Evolutionary conservation across 2,113 vertebrate genomes (phyloP).

Genomic region (Trochalopteron elliotii): DNA sequence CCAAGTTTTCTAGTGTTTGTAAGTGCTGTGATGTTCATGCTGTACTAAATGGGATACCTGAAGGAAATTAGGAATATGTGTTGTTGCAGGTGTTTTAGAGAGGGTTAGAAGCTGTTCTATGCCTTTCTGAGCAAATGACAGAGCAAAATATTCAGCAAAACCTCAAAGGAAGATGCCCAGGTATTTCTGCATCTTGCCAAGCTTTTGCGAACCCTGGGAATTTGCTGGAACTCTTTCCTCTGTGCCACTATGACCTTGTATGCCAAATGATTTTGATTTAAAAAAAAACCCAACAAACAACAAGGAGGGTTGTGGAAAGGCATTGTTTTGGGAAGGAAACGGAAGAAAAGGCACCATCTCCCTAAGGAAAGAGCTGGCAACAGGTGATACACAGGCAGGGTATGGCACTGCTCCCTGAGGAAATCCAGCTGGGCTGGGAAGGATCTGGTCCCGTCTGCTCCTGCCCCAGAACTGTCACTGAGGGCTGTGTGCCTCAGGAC

Average conservation of each 20-base stretch:
- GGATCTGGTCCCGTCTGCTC: not conserved
- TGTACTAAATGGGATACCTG: not conserved
- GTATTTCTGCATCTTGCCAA: not conserved
- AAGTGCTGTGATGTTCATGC: not conserved
- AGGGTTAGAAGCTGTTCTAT: not conserved
- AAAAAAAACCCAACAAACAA: fast-evolving
- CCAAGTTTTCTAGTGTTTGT: not conserved
- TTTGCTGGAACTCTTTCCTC: not conserved
- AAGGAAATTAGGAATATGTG: not conserved
- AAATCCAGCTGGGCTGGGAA: not conserved
- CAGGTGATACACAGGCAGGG: not conserved
- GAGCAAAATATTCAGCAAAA: not conserved
- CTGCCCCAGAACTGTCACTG: not conserved
- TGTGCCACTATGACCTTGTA: not conserved
- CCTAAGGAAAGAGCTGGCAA: not conserved
- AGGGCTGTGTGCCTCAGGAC: not conserved
- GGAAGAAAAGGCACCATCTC: not conserved
- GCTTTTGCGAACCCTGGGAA: not conserved
- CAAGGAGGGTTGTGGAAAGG: not conserved
- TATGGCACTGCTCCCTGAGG: not conserved
- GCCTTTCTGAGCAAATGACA: not conserved
- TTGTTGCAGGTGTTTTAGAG: not conserved
- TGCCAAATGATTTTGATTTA: not conserved
- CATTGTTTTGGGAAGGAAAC: not conserved
- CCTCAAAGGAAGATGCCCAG: not conserved